Base-by-base conservation (phyloP, 2,113 vertebrate species). In the Anguilla japonica region DNA sequence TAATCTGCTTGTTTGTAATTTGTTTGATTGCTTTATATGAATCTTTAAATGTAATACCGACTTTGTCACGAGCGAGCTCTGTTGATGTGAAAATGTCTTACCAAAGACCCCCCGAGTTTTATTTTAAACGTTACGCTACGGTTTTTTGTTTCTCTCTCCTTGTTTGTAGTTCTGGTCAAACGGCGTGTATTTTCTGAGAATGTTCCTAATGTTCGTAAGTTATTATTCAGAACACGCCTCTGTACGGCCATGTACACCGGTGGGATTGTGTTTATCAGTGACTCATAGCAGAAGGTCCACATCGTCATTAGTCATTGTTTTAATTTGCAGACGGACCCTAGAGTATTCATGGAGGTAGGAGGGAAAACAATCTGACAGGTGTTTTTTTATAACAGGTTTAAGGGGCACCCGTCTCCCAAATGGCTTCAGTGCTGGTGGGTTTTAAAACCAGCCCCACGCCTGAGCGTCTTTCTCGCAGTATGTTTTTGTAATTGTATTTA, bases 1-100 rank as follows among this genome's bases (percentile, higher is more conserved):
- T 79, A 22, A 75, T 39, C 85, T 9, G 71, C 50, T 89, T 67
- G 60, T 67, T 67, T 67, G 18, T 67, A 39, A 22, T 40, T 84
- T 87, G 87, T 67, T 82, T 81, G 41, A 83, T 71, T 41, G n/a
- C 88, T 88, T 46, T 46, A 60, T 8, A 41, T 56, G 39, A 88
- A 88, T 83, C 46, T 86, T 20, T 88, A 78, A 60, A 67, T 83
- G 84, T 75, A 11, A 9, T 75, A 13, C n/a, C n/a, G n/a, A 9
- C 26, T 34, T 29, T 29, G n/a, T 75, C 29, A 75, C 16, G n/a
- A 34, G 71, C 9, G 71, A 75, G 71, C 9, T 34, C 71, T 75
- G 71, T 75, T 75, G 34, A 75, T 29, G 71, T 75, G 71, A 75
- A 29, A n/a, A 75, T 5, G 71, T 75, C 71, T 75, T 75, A 75